Conservation (phyloP, 2,888 invertebrate genomes). For the Lasioglossum figueresi region DNA sequence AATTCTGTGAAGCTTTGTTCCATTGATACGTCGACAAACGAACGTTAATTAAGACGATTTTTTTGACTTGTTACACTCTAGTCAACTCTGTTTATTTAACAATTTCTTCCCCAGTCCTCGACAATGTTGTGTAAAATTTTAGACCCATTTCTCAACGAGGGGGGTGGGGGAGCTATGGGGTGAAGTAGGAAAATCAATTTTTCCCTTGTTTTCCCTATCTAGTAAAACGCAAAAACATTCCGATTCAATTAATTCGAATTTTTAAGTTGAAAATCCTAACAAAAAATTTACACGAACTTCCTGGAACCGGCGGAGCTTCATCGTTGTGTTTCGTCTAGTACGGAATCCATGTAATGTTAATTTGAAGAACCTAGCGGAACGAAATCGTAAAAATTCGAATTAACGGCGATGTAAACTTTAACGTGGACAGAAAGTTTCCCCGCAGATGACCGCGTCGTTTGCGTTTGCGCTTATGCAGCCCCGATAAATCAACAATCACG, state of each 20-base stretch:
- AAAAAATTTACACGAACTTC: too few relatives aligned
- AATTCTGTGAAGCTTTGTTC: background rate
- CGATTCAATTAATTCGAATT: too few relatives aligned
- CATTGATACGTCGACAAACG: background rate
- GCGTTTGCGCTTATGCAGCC: background rate
- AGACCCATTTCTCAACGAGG: too few relatives aligned
- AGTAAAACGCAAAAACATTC: too few relatives aligned
- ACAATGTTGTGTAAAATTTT: too few relatives aligned
- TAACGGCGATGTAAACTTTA: background rate
- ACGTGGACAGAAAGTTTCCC: background rate
- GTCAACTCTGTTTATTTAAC: too few relatives aligned
- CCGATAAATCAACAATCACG: slow-evolving; percentile 21
- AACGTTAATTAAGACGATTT: background rate
- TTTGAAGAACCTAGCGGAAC: background rate
- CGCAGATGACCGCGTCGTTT: background rate
- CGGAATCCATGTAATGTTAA: background rate
- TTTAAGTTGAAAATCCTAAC: too few relatives aligned
- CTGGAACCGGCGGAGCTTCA: background rate
- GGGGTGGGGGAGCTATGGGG: too few relatives aligned
- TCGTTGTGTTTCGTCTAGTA: background rate
- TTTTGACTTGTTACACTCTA: background rate
- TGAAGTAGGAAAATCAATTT: too few relatives aligned
- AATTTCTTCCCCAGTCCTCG: too few relatives aligned
- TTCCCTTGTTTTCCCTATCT: too few relatives aligned
- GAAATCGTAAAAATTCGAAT: background rate